Percentiles rank a stretch among this genome's conserved stretches.
Evolutionary conservation across 2,888 invertebrate genomes (phyloP).

Genomic region (Amphipyra tragopoginis): DNA sequence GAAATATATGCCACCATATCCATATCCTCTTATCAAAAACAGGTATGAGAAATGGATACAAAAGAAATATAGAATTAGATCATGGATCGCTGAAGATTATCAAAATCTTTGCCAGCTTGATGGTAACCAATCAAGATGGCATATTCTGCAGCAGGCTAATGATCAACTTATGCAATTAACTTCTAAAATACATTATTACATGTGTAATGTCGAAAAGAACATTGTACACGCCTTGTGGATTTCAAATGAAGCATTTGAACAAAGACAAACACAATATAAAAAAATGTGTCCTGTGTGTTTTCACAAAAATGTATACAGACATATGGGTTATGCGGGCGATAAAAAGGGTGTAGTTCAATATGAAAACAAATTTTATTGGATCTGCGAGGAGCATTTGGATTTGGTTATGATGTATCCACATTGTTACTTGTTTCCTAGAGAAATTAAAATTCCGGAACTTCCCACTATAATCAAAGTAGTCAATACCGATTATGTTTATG

Average conservation of each 20-base stretch:
- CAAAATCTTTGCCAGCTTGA: conserved; percentile 88
- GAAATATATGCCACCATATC: conserved; percentile 77
- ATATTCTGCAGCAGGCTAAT: conserved; percentile 83
- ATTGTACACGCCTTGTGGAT: conserved; percentile 89
- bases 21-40: conserved; percentile 76
- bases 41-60: conserved; percentile 82
- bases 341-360: conserved; percentile 90
- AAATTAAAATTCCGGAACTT: conserved; percentile 82
- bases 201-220: conserved; percentile 80
- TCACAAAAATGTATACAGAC: conserved; percentile 70
- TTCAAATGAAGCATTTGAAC: conserved; percentile 87
- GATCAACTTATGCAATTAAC: conserved; percentile 75
- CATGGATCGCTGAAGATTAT: conserved; percentile 87
- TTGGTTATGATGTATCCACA: conserved; percentile 83
- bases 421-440: conserved; percentile 67
- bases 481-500: conserved; percentile 78
- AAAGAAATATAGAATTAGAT: conserved; percentile 72
- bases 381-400: conserved; percentile 88
- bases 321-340: conserved; percentile 85
- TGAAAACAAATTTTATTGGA: conserved; percentile 89
- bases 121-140: conserved; percentile 89
- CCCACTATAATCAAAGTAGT: conserved; percentile 85
- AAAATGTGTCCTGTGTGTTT: conserved; percentile 91
- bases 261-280: conserved; percentile 85
- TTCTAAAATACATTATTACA: conserved; percentile 86